Base-by-base conservation (phyloP, 2,797 vertebrate genomes). In the Neosilurus mollespiculum region DNA sequence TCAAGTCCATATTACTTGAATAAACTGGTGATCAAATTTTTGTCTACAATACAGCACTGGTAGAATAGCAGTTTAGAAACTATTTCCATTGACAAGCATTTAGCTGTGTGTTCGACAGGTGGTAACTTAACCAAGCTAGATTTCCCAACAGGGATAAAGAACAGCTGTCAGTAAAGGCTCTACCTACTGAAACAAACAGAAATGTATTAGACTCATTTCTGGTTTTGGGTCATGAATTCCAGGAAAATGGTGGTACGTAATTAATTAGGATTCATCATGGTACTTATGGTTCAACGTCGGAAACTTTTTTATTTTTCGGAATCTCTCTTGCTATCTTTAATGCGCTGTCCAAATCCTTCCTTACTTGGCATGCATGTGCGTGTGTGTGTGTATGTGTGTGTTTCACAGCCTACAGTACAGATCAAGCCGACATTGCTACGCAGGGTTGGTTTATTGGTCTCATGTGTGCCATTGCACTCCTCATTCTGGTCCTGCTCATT, bases 361-460 rank as follows among this genome's bases (percentile, higher is more conserved):
- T 80, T 34, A 72, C 64, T 37, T 51, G 54, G 16, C 62, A 8
- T 83, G 75, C 62, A 37, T 51, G n/a, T 78, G 59, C 37, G 34
- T 67, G 16, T 87, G 64, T 84, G 62, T 87, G 59, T 76, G 16
- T 85, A 78, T 85, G 71, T 82, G 58, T 78, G 67, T 81, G 20
- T 26, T 26, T 78, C 1, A 9, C 92, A 97, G 98, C 98, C 82
- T 98, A 97, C 89, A 97, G 93, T 89, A 96, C 96, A 88, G 97
- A 97, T 87, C 96, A 96, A n/a, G 96, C 96, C 0, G 97, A 98
- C 94, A 97, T 99, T 7, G 97, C 97, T 72, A 99, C 97, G 7
- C 97, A 99, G 90, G 98, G 98, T 90, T 99, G 98, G 98, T 99
- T 99, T 94, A 99, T 99, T 6, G 98, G 98, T 84, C 92, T 99